phyloP scores from a whole-genome alignment of 1,140 invertebrate genomes.

The Pemphigus obesinymphae region DNA sequence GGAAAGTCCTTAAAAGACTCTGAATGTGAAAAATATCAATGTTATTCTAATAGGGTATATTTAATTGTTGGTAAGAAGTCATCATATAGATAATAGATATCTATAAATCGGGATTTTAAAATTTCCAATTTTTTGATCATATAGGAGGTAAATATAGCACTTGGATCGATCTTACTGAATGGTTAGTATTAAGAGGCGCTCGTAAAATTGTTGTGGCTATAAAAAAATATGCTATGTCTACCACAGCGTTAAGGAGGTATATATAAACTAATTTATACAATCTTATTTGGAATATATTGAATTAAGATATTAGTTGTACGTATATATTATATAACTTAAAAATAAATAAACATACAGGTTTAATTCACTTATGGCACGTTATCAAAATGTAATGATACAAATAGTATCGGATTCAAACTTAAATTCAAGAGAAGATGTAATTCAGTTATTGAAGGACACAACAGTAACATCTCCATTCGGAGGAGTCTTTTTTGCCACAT shows the following conservation, averaged over 20 bases:
- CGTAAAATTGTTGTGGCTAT: constrained; percentile 41
- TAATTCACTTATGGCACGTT: not conserved
- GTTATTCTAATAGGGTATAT: not conserved
- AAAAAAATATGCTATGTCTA: constrained; percentile 34
- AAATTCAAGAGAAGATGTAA: not conserved
- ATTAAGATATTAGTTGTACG: not conserved
- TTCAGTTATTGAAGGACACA: constrained; percentile 1
- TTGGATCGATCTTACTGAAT: constrained; percentile 45
- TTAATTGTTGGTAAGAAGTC: not conserved
- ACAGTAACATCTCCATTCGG: not conserved
- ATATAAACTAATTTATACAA: no score
- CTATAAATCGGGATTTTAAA: not conserved
- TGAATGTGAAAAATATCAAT: not conserved
- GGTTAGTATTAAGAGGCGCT: constrained; percentile 43
- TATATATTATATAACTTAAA: not conserved
- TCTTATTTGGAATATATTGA: not conserved
- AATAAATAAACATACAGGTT: not conserved
- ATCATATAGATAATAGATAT: not conserved
- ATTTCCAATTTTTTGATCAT: not conserved
- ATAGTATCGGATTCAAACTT: constrained; percentile 17
- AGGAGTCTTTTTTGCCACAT: not conserved
- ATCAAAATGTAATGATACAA: not conserved
- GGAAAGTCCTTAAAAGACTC: not conserved
- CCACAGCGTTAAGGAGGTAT: constrained; percentile 14
- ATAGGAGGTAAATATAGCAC: constrained; percentile 32